Evolutionary conservation across 2,797 vertebrate species (phyloP).

Genomic region (Picus viridis): DNA sequence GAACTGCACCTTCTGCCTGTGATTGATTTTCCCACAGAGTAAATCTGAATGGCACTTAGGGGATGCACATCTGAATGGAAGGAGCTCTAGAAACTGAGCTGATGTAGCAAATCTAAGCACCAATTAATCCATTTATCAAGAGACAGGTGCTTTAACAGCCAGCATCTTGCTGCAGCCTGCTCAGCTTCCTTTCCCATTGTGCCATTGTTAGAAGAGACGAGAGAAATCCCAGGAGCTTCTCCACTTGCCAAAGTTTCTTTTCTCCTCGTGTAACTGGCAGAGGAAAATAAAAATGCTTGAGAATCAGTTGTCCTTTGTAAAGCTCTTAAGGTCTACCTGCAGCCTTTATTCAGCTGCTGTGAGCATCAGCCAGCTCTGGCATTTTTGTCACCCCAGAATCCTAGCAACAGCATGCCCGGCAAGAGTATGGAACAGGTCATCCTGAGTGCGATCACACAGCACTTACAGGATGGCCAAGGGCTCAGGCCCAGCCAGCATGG

Average conservation of each 20-base stretch:
- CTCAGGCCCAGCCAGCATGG: too few relatives aligned
- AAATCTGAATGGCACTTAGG: neutral
- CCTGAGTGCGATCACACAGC: too few relatives aligned
- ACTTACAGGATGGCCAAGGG: too few relatives aligned
- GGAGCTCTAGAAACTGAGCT: neutral
- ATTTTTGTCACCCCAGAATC: conserved; percentile 12
- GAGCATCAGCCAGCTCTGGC: neutral
- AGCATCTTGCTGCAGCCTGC: conserved; percentile 4
- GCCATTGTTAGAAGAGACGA: conserved; percentile 11
- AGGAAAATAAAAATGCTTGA: conserved; percentile 37
- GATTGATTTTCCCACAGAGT: neutral
- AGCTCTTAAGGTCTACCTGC: conserved; percentile 26
- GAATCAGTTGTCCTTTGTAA: conserved; percentile 38
- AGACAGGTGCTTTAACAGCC: neutral
- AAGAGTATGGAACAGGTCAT: too few relatives aligned
- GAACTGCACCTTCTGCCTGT: too few relatives aligned
- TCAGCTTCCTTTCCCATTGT: conserved; percentile 23
- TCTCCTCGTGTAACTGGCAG: neutral
- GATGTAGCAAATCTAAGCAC: neutral
- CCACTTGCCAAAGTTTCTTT: conserved; percentile 13
- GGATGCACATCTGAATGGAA: neutral
- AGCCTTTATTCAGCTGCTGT: neutral
- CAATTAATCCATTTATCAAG: conserved; percentile 13
- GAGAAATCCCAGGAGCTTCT: conserved; percentile 26
- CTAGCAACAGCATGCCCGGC: too few relatives aligned